Conservation (phyloP, 2,888 invertebrate species). For the Luperina testacea region DNA sequence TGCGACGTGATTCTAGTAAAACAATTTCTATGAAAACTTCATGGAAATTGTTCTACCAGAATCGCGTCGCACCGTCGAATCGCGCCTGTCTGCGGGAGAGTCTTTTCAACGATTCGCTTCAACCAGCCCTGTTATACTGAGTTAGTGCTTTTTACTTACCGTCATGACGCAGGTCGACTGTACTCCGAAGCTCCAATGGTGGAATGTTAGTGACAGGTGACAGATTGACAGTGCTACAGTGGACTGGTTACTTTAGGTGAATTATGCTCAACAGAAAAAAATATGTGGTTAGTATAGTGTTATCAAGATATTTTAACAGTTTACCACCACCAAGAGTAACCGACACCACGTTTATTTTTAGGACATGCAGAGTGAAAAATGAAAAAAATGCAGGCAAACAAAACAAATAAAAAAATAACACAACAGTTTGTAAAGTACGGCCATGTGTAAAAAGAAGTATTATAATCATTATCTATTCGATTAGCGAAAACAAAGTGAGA, state of each 20-base stretch:
- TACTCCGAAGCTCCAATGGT: constrained; percentile 46
- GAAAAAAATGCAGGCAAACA: constrained; percentile 34
- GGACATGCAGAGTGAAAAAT: constrained; percentile 21
- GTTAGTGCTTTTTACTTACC: constrained; percentile 65
- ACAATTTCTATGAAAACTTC: background rate
- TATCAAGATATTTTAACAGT: constrained; percentile 57
- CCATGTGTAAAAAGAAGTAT: background rate
- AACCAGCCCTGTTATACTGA: constrained; percentile 39
- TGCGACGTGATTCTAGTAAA: background rate
- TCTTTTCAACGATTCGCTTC: constrained; percentile 28
- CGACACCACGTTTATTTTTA: constrained; percentile 47
- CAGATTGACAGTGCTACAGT: constrained; percentile 69
- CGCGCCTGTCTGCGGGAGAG: background rate
- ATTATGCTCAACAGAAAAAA: constrained; percentile 84
- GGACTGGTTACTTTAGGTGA: constrained; percentile 83
- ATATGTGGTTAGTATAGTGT: constrained; percentile 82
- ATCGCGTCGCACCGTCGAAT: background rate
- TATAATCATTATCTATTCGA: no score
- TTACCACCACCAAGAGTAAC: constrained; percentile 77
- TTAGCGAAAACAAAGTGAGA: background rate
- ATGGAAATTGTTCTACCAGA: background rate
- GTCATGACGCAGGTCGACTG: constrained; percentile 36
- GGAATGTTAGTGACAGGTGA: constrained; percentile 74
- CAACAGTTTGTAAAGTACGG: background rate
- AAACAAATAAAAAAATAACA: constrained; percentile 10